These are phyloP conservation scores for Leptinotarsa defecta DNA, from an alignment of 1,140 invertebrate genomes.

Conservation along the genomic window DNA sequence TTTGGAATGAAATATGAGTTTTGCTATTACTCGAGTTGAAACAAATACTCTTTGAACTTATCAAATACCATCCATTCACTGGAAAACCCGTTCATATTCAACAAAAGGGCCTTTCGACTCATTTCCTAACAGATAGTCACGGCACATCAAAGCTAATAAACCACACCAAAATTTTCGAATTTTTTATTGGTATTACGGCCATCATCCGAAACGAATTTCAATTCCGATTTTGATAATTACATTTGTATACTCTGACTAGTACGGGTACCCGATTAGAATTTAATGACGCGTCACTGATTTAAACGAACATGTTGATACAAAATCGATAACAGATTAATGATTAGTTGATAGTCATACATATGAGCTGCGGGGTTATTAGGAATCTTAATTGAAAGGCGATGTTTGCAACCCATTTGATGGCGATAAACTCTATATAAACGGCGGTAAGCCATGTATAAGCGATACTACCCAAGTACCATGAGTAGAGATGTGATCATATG, in stretches of 20 bases:
- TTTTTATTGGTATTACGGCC: background rate
- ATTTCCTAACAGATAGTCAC: background rate
- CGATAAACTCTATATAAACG: too few relatives aligned
- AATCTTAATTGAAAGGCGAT: background rate
- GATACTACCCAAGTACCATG: too few relatives aligned
- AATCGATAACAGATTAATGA: conserved; percentile 1
- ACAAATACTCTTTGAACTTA: too few relatives aligned
- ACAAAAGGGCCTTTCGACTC: background rate
- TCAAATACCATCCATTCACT: too few relatives aligned
- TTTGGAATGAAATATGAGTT: too few relatives aligned
- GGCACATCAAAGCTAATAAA: background rate
- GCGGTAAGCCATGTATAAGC: too few relatives aligned
- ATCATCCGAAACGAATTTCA: background rate
- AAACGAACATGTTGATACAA: conserved; percentile 2
- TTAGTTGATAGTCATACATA: background rate
- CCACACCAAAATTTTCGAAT: background rate
- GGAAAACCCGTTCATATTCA: too few relatives aligned
- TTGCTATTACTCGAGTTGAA: too few relatives aligned
- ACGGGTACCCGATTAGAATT: background rate
- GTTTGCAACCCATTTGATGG: background rate
- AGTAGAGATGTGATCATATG: too few relatives aligned
- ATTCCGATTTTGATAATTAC: background rate
- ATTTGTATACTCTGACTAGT: background rate
- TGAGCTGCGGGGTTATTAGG: background rate
- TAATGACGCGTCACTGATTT: background rate